These are phyloP conservation scores for Epizoanthus fatuus DNA, from an alignment of 92 coral and sea anemone species.

Conservation along the genomic window DNA sequence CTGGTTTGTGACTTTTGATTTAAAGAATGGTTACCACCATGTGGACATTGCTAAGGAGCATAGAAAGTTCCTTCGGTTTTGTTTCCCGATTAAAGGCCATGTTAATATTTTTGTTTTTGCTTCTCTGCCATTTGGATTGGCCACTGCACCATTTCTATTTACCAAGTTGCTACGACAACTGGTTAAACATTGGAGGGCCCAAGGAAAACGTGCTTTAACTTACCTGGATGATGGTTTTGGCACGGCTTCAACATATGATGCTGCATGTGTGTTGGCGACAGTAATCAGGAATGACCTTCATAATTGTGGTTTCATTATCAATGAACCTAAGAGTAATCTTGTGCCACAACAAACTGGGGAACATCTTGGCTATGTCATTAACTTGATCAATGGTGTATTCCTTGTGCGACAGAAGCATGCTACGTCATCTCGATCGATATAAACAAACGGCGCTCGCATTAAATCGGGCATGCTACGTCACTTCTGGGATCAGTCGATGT, in stretches of 20 bases:
- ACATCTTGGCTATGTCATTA: slow-evolving; percentile 54
- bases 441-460: too few relatives aligned
- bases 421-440: too few relatives aligned
- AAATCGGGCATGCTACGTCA: not conserved
- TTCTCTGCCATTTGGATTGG: slow-evolving; percentile 38
- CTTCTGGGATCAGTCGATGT: not conserved
- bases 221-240: slow-evolving; percentile 75
- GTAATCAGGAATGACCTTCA: slow-evolving; percentile 36
- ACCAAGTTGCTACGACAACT: slow-evolving; percentile 26
- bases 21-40: slow-evolving; percentile 66
- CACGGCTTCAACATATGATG: slow-evolving; percentile 52
- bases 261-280: slow-evolving; percentile 30
- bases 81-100: slow-evolving; percentile 11
- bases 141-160: slow-evolving; percentile 25
- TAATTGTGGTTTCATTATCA: slow-evolving; percentile 50
- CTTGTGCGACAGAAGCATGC: slow-evolving; percentile 13
- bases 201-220: slow-evolving; percentile 51
- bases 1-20: slow-evolving; percentile 64
- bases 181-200: slow-evolving; percentile 36
- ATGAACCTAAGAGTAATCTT: slow-evolving; percentile 53
- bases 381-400: slow-evolving; percentile 45
- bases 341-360: slow-evolving; percentile 64
- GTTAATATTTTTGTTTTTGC: slow-evolving; percentile 21
- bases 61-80: slow-evolving; percentile 20
- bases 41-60: slow-evolving; percentile 54